Evolutionary conservation across 92 coral and sea anemone genomes (phyloP).

Genomic region (Heliopora coerulea): DNA sequence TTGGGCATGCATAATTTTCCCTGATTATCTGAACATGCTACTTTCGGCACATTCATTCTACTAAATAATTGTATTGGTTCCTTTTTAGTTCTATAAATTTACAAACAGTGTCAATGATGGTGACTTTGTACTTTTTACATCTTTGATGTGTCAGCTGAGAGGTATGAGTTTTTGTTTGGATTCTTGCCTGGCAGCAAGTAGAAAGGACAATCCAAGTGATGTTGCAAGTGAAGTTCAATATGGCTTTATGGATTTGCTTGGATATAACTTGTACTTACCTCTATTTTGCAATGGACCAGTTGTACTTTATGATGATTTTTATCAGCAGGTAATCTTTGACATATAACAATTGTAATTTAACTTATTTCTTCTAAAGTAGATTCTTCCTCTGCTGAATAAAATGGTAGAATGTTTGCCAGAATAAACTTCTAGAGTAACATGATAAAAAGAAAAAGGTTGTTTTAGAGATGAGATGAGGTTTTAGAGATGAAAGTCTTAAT

Average conservation of each 20-base stretch:
- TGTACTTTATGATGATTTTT: conserved; percentile 68
- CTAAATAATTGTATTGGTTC: too few relatives aligned
- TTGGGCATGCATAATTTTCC: too few relatives aligned
- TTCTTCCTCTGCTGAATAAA: too few relatives aligned
- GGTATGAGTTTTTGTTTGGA: conserved; percentile 88
- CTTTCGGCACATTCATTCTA: too few relatives aligned
- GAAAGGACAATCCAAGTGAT: conserved; percentile 25
- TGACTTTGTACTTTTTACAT: conserved; percentile 66
- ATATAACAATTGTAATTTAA: too few relatives aligned
- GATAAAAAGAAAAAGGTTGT: too few relatives aligned
- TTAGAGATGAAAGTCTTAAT: too few relatives aligned
- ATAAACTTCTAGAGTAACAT: too few relatives aligned
- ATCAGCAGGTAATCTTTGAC: conserved; percentile 70
- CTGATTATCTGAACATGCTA: too few relatives aligned
- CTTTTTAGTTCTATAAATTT: conserved; percentile 58
- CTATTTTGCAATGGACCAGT: conserved; percentile 93
- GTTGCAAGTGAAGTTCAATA: conserved; percentile 44
- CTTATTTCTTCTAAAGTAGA: too few relatives aligned
- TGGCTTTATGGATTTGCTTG: conserved; percentile 73
- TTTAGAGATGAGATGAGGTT: too few relatives aligned
- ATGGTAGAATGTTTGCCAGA: too few relatives aligned
- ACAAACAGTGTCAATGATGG: conserved; percentile 48
- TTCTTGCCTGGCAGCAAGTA: conserved; percentile 51
- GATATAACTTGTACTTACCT: conserved; percentile 83
- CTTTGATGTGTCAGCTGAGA: conserved; percentile 81